Evolutionary conservation across 2,888 invertebrate genomes (phyloP).

Genomic region (Melanostoma scalare): DNA sequence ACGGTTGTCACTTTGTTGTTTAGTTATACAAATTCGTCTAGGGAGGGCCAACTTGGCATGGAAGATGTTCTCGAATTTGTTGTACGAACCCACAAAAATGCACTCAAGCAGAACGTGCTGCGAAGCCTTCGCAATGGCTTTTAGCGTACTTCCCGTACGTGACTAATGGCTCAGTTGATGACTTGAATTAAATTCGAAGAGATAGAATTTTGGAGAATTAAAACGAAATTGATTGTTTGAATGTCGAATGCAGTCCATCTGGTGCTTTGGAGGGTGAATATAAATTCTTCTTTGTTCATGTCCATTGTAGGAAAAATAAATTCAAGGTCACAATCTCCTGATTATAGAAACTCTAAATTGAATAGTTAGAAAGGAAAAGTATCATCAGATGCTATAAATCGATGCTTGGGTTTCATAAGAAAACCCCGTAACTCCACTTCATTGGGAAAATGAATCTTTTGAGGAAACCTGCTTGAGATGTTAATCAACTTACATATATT

Average conservation of each 20-base stretch:
- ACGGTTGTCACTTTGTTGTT: conserved; percentile 51
- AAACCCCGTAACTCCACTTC: no score
- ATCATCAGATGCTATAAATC: no score
- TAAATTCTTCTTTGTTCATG: neutral
- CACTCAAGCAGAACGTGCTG: conserved; percentile 63
- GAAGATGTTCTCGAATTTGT: conserved; percentile 49
- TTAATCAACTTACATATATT: no score
- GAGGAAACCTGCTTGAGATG: no score
- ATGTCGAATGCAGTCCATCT: conserved; percentile 30
- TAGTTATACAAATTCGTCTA: neutral
- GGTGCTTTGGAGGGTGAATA: neutral
- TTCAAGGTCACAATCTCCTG: conserved; percentile 2
- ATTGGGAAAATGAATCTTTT: no score
- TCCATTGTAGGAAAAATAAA: neutral
- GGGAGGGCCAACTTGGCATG: conserved; percentile 8
- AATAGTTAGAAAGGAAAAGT: no score
- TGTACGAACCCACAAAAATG: conserved; percentile 39
- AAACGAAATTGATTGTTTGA: conserved; percentile 37
- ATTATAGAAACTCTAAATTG: no score
- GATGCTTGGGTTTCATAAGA: no score
- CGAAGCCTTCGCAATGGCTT: conserved; percentile 64
- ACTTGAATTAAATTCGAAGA: conserved; percentile 43
- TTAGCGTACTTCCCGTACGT: conserved; percentile 62
- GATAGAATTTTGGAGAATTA: conserved; percentile 18
- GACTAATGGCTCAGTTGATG: conserved; percentile 60